Conservation (phyloP, 1,140 invertebrate genomes). For the Drosophila fuyamai region DNA sequence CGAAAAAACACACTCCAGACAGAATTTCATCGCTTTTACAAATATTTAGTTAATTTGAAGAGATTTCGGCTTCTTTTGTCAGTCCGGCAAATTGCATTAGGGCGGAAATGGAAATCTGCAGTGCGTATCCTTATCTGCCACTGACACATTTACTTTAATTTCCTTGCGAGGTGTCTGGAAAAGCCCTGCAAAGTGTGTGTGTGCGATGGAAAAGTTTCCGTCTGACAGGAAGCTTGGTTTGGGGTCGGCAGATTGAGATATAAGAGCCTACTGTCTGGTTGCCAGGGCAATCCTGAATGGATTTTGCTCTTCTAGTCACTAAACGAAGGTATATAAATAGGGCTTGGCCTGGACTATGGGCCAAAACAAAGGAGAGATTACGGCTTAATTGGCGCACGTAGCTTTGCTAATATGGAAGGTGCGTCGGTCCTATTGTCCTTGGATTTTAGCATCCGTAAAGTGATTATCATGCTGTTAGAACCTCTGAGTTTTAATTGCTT, state of each 20-base stretch:
- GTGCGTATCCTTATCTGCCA: slow-evolving; percentile 25
- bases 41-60: slow-evolving; percentile 76
- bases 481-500: not conserved
- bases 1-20: slow-evolving; percentile 48
- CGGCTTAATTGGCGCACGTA: slow-evolving; percentile 33
- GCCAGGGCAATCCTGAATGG: slow-evolving; percentile 13
- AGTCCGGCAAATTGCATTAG: slow-evolving; percentile 25
- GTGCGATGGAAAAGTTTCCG: slow-evolving; percentile 24
- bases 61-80: slow-evolving; percentile 30
- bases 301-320: slow-evolving; percentile 1
- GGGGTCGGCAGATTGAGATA: slow-evolving; percentile 14
- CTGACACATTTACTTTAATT: slow-evolving; percentile 35
- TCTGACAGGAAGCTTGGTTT: slow-evolving; percentile 10
- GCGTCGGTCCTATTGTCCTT: not conserved
- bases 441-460: slow-evolving; percentile 2
- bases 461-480: not conserved
- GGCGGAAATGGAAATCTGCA: slow-evolving; percentile 33
- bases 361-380: slow-evolving; percentile 22
- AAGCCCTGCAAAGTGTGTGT: not conserved
- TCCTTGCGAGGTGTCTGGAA: slow-evolving; percentile 23
- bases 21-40: slow-evolving; percentile 68
- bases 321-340: slow-evolving; percentile 8
- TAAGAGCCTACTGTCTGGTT: slow-evolving; percentile 16
- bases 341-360: not conserved
- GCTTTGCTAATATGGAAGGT: not conserved